Conservation (phyloP, 2,113 vertebrate species). For the Silurus asotus region DNA sequence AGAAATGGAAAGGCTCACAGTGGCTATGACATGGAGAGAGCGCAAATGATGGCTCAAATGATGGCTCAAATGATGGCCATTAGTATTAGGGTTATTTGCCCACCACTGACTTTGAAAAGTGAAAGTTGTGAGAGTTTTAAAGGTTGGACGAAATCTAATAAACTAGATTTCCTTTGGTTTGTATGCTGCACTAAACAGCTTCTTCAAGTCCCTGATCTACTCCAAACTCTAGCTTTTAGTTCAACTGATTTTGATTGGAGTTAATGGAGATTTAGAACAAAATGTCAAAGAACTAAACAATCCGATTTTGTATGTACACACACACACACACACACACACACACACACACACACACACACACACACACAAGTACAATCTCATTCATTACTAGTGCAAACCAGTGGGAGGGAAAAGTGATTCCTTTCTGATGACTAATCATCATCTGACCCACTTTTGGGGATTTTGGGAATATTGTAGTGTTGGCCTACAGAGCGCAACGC, state of each 20-base stretch:
- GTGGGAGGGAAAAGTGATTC: constrained; percentile 35
- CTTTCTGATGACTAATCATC: constrained; percentile 50
- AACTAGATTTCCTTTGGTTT: neutral
- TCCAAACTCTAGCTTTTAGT: constrained; percentile 3
- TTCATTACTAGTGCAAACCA: constrained; percentile 44
- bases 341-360: neutral
- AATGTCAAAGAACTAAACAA: neutral
- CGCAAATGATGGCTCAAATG: constrained; percentile 67
- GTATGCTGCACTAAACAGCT: neutral
- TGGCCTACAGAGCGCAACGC: constrained; percentile 7
- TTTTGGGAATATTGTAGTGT: constrained; percentile 21
- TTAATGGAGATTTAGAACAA: neutral
- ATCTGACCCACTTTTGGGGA: constrained; percentile 43
- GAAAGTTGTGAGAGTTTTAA: constrained; percentile 31
- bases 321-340: neutral
- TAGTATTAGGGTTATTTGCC: constrained; percentile 47
- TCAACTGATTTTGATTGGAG: neutral
- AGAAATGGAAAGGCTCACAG: constrained; percentile 59
- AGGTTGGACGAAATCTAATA: constrained; percentile 2
- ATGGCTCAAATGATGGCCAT: constrained; percentile 64
- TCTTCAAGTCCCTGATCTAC: neutral
- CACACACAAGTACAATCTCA: neutral
- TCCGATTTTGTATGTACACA: neutral
- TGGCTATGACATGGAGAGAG: constrained; percentile 59
- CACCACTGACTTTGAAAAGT: constrained; percentile 50